Evolutionary conservation across 2,797 vertebrate species (phyloP).

Genomic region (Novumbra hubbsi): DNA sequence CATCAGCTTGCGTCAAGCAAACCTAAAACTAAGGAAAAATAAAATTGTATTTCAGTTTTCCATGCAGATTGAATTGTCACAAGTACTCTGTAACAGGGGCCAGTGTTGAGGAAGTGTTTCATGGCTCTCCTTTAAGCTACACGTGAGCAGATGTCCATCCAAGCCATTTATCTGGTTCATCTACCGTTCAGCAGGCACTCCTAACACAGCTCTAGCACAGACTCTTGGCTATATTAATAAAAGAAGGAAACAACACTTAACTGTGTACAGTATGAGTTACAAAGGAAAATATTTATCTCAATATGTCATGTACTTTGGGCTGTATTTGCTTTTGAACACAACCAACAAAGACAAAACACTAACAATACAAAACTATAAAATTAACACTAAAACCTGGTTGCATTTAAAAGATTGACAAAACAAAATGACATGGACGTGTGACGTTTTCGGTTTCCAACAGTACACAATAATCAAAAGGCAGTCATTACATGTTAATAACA

Average conservation of each 20-base stretch:
- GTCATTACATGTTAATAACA: constrained; percentile 40
- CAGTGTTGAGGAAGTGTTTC: constrained; percentile 55
- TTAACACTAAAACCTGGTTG: constrained; percentile 24
- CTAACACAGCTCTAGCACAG: too few relatives aligned
- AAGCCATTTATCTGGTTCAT: constrained; percentile 48
- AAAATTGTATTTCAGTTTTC: constrained; percentile 72
- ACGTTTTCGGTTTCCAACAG: constrained; percentile 3
- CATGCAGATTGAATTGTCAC: constrained; percentile 56
- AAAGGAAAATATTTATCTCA: constrained; percentile 38
- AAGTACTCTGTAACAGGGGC: constrained; percentile 61
- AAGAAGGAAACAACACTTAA: constrained; percentile 43
- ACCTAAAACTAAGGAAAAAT: constrained; percentile 44
- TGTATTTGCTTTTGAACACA: constrained; percentile 37
- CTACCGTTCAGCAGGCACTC: constrained; percentile 68
- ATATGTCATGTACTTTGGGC: constrained; percentile 18
- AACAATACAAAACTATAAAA: constrained; percentile 58
- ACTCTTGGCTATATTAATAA: constrained; percentile 35
- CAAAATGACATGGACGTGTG: not conserved
- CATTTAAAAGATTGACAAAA: constrained; percentile 13
- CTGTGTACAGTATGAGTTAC: constrained; percentile 37
- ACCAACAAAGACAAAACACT: constrained; percentile 38
- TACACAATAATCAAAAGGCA: constrained; percentile 17
- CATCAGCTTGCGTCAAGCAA: constrained; percentile 11
- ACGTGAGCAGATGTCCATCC: constrained; percentile 51
- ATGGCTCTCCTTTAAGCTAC: constrained; percentile 49